Evolutionary conservation across 2,797 vertebrate species (phyloP), one percentile per base, ranked within the genome.

Genomic region (Spea hammondii): DNA sequence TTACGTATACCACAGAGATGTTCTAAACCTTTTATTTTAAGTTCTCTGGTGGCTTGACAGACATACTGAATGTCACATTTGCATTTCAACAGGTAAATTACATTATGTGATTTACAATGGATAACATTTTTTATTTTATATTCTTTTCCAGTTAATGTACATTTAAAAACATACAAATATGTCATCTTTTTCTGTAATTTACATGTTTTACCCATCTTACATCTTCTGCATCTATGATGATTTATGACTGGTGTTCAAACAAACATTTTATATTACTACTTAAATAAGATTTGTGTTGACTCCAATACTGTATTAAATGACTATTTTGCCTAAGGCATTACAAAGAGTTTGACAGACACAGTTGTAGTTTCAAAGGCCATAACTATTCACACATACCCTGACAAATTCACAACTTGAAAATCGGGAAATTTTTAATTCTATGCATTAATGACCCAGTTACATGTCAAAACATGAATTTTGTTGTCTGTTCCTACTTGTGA

Each of bases 401-500:
- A 66, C 69, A 82, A 65, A 65, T 47, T 65, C 67, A 78, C 57
- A 69, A 64, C 47, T 60, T 48, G 55, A 77, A 72, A 68, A 67
- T 70, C 17, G 44, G 49, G 13, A 65, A 82, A 69, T 77, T 9
- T 62, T 12, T 44, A 53, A 64, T 60, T 65, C 65, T 65, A 5
- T 70, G 75, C 65, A 73, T 82, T 77, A 82, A 77, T 82, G 80
- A 67, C 75, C 70, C 57, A 74, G 65, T 65, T 64, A 77, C 50
- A 82, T 82, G 80, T 82, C 80, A 82, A 65, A 82, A 82, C 80
- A 82, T 77, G 80, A 82, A 82, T 82, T 82, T 82, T 82, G 80
- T 66, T 82, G 80, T 82, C 80, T 82, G 57, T 69, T 77, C 49
- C 49, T 69, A 68, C 80, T 77, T 72, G 67, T 64, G 57, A 74